Conservation (phyloP, 2,888 invertebrate genomes). For the Watsonalla cultraria region DNA sequence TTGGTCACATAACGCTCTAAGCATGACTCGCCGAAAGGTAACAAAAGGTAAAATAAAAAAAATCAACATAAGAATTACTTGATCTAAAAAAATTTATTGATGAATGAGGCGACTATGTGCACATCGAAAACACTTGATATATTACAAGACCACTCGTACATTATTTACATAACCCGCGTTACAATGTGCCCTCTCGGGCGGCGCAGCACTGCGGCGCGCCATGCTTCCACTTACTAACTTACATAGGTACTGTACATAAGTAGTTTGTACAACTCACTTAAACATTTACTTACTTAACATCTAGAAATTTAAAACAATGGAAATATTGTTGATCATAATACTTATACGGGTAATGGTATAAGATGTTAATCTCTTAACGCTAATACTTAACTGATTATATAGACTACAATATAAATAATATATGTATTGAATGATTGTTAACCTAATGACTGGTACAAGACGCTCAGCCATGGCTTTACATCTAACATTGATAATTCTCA, state of each 20-base stretch:
- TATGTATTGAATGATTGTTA: slow-evolving; percentile 52
- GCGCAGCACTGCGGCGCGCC: slow-evolving; percentile 14
- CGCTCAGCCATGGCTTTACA: slow-evolving; percentile 61
- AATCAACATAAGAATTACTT: slow-evolving; percentile 51
- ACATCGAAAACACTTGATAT: slow-evolving; percentile 76
- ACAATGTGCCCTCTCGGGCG: slow-evolving; percentile 26
- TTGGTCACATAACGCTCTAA: neutral
- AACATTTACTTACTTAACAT: slow-evolving; percentile 49
- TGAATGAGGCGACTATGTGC: slow-evolving; percentile 79
- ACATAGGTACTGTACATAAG: slow-evolving; percentile 65
- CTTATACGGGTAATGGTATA: slow-evolving; percentile 74
- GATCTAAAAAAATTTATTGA: slow-evolving; percentile 78
- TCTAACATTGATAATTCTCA: slow-evolving; percentile 42
- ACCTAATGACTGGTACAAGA: slow-evolving; percentile 70
- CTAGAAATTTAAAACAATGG: slow-evolving; percentile 67
- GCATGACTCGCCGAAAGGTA: slow-evolving; percentile 22
- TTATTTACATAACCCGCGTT: slow-evolving; percentile 67
- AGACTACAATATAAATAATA: slow-evolving; percentile 67
- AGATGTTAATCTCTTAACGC: slow-evolving; percentile 67
- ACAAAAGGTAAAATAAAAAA: slow-evolving; percentile 21
- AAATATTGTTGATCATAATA: slow-evolving; percentile 75
- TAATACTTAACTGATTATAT: slow-evolving; percentile 60
- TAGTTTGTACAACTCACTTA: slow-evolving; percentile 74
- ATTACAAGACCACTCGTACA: slow-evolving; percentile 71
- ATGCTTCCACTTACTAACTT: slow-evolving; percentile 28